Base-by-base conservation (phyloP, 2,888 invertebrate genomes). In the Leptopilina syphax region DNA sequence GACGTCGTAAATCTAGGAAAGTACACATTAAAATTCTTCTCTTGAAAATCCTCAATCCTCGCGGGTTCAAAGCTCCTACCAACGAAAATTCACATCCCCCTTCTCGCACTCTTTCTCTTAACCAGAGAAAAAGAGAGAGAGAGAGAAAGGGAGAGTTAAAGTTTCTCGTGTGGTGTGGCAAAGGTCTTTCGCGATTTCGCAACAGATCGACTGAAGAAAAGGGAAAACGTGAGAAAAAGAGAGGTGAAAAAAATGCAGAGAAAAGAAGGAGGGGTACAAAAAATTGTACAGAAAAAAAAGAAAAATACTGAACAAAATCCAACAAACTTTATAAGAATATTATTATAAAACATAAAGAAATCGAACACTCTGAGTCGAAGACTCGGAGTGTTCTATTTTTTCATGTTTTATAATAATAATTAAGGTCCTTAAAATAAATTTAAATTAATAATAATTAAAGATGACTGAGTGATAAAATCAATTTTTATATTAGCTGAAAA, bases 11-110 rank as follows among this genome's bases (percentile, higher is more conserved):
- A 85, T 85, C 85, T 84, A 81, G 60, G 78, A 81, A 83, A 84
- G 84, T 83, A 80, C 83, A 83, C 82, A 85, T 85, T 84, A 85
- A 85, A 85, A 85, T 85, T 85, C 83, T 84, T 79, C 70, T 80
- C 80, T 80, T 82, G 83, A 83, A 84, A 84, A 84, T 84, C 80
- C 82, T 73, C 57, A 73, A 13, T 44, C 34, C 66, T 44, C 66
- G 77, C 73, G 44, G 77, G 68, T 76, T 78, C 82, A 50, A 50
- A 50, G 50, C 50, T 50, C 65, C 82, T 82, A 63, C 63, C 63
- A n/a, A 50, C 24, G 63, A 63, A 63, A 63, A 63, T 24, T 63
- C 66, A 13, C 6, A 44, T 76, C 57, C 57, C 12, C n/a, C 10
- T 60, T 50, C 18, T 10, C 8, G 8, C 27, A 47, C 18, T 60